A percentile compares a stretch with the other conserved stretches of the same genome.
Evolutionary conservation across 2,797 vertebrate genomes (phyloP).

Genomic region (Galago senegalensis): DNA sequence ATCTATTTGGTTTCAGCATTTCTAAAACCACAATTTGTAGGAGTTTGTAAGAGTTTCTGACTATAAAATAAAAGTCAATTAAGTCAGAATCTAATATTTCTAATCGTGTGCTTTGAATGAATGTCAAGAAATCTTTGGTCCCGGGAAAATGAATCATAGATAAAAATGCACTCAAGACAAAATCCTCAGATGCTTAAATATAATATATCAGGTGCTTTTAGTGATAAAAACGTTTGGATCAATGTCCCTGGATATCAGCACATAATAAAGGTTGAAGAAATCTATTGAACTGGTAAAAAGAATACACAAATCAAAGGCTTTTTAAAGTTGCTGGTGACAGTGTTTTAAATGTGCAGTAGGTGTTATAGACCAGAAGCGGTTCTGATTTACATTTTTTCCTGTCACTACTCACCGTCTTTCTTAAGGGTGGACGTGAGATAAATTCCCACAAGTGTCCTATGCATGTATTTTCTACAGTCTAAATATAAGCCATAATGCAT

Average conservation of each 20-base stretch:
- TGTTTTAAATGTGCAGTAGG: slow-evolving; percentile 63
- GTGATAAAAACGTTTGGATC: slow-evolving; percentile 83
- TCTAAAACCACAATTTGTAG: slow-evolving; percentile 44
- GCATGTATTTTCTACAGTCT: neutral
- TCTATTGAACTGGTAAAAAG: slow-evolving; percentile 66
- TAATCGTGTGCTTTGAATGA: slow-evolving; percentile 50
- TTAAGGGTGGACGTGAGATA: neutral
- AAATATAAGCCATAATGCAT: neutral
- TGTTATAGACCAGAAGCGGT: neutral
- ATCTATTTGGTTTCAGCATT: neutral
- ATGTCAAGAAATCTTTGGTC: slow-evolving; percentile 58
- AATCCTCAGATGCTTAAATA: slow-evolving; percentile 82
- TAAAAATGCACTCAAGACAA: slow-evolving; percentile 80
- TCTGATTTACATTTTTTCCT: slow-evolving; percentile 64
- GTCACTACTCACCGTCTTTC: neutral
- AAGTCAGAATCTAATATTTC: slow-evolving; percentile 65
- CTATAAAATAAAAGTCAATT: slow-evolving; percentile 69
- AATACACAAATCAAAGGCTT: slow-evolving; percentile 79
- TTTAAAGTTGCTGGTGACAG: slow-evolving; percentile 67
- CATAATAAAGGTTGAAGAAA: slow-evolving; percentile 79
- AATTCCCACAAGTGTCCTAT: slow-evolving; percentile 14
- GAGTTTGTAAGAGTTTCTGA: slow-evolving; percentile 62
- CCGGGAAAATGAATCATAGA: slow-evolving; percentile 68
- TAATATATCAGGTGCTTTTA: slow-evolving; percentile 76
- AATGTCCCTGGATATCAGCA: slow-evolving; percentile 78